Base-by-base conservation (phyloP, 2,113 vertebrate species). In the Pyrgilauda ruficollis region DNA sequence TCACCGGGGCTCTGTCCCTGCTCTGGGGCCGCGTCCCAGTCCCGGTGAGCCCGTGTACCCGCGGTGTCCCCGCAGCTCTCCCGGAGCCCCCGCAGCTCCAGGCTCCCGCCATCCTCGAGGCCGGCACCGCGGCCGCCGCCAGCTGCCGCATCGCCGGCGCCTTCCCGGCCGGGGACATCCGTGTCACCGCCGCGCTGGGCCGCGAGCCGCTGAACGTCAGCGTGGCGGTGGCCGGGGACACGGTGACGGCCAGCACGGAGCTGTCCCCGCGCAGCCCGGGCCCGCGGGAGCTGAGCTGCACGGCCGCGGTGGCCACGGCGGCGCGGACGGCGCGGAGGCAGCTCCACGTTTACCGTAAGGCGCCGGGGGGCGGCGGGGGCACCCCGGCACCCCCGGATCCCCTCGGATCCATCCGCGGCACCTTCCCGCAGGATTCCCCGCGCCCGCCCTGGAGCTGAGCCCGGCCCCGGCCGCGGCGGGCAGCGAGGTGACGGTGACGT, bases 331-430 rank as follows among this genome's bases (percentile, higher is more conserved):
- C 69, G 0, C 46, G 15, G 24, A 16, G 8, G 33, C 52, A 8
- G 46, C 46, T 90, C 77, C 64, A 28, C 7, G 46, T 90, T 6
- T 93, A 93, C 82, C 87, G 92, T 93, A 90, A 82, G 87, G 53
- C 53, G 5, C 31, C 53, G 53, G 31, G 53, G 30, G 19, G 53
- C 4, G 53, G 53, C 31, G 53, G 19, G 31, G 31, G 31, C 31
- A 4, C 31, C 12, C 31, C 53, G 31, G 53, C 30, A 33, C 8
- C 5, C 53, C 53, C 18, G 9, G 15, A 21, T 9, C 7, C 30
- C 53, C 53, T 9, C 12, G 30, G 53, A 56, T 21, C 53, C 53
- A 33, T 2, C 12, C 12, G 53, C 13, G 53, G 31, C 3, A 14
- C 31, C 8, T 21, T 33, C 53, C 53, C 53, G 53, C 53, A 56